Percentiles rank a stretch among this genome's conserved stretches.
Evolutionary conservation across 1,140 invertebrate genomes (phyloP).

Genomic region (Akabosia matsudoensis): DNA sequence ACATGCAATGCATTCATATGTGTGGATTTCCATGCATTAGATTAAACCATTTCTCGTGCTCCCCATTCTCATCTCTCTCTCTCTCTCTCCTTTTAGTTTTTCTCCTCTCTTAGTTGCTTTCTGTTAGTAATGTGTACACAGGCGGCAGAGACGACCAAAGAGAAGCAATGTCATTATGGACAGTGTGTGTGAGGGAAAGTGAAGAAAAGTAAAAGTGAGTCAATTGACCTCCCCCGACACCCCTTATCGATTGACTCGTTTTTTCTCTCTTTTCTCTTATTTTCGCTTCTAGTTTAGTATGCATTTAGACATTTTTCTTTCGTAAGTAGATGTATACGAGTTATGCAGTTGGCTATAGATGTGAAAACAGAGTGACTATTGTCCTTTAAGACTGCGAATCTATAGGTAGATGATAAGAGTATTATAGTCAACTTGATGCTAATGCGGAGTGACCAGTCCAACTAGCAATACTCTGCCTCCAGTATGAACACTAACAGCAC

Average conservation of each 20-base stretch:
- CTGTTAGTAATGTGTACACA: slow-evolving; percentile 2
- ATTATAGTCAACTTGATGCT: slow-evolving; percentile 3
- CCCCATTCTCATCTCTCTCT: slow-evolving; percentile 14
- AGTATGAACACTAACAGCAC: neutral
- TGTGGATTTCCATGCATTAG: slow-evolving; percentile 24
- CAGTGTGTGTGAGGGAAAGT: slow-evolving; percentile 8
- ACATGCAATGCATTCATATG: slow-evolving; percentile 23
- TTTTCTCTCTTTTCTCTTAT: neutral
- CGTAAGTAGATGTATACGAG: neutral
- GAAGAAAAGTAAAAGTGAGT: slow-evolving; percentile 38
- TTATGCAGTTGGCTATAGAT: neutral
- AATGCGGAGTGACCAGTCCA: slow-evolving; percentile 37
- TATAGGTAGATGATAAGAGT: neutral
- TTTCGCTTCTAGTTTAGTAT: neutral
- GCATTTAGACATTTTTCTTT: neutral
- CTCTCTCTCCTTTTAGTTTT: neutral
- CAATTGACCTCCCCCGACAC: slow-evolving; percentile 47
- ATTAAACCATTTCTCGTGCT: slow-evolving; percentile 16
- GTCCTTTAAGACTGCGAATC: neutral
- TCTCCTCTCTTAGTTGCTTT: no score
- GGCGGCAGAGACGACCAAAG: slow-evolving; percentile 19
- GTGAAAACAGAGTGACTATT: no score
- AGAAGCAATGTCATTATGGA: slow-evolving; percentile 31
- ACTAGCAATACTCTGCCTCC: neutral
- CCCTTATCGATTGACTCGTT: slow-evolving; percentile 45